These are phyloP conservation scores for Micrasema minimum DNA, from an alignment of 1,140 invertebrate species.

Conservation along the genomic window DNA sequence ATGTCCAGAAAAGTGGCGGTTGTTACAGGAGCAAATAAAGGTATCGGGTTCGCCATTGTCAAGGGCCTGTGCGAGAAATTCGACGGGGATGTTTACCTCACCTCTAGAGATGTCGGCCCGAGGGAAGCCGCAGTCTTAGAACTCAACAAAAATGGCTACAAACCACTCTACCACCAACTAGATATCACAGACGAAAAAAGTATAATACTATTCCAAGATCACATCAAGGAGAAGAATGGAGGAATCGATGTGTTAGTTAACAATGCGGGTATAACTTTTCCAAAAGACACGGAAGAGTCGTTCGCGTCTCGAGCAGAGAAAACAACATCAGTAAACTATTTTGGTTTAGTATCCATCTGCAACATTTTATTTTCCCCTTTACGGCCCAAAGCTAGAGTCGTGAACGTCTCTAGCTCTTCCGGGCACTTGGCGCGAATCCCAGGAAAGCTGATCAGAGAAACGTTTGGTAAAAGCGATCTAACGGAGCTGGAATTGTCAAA, in stretches of 20 bases:
- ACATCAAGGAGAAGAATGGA: slow-evolving; percentile 73
- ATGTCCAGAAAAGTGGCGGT: slow-evolving; percentile 55
- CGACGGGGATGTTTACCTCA: slow-evolving; percentile 72
- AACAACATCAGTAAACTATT: slow-evolving; percentile 78
- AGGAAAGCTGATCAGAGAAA: slow-evolving; percentile 64
- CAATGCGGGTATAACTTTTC: slow-evolving; percentile 86
- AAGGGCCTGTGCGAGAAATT: slow-evolving; percentile 73
- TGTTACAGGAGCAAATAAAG: slow-evolving; percentile 81
- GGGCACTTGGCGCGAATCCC: slow-evolving; percentile 71
- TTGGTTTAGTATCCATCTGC: slow-evolving; percentile 71
- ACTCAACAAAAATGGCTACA: slow-evolving; percentile 66
- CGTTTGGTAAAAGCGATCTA: slow-evolving; percentile 66
- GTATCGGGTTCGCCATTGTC: slow-evolving; percentile 78
- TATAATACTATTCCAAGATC: slow-evolving; percentile 69
- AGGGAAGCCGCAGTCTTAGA: slow-evolving; percentile 69
- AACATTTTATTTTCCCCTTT: slow-evolving; percentile 76
- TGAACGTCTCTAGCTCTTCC: slow-evolving; percentile 77
- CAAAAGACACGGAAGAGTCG: slow-evolving; percentile 69
- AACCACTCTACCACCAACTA: slow-evolving; percentile 74
- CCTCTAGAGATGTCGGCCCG: slow-evolving; percentile 68
- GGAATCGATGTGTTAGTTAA: slow-evolving; percentile 85
- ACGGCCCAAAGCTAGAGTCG: slow-evolving; percentile 74
- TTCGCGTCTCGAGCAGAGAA: slow-evolving; percentile 76
- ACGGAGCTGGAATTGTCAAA: slow-evolving; percentile 69
- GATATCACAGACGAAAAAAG: slow-evolving; percentile 73